These are phyloP conservation scores for Fulmarus glacialis DNA, from an alignment of 2,113 vertebrate species.

Conservation along the genomic window DNA sequence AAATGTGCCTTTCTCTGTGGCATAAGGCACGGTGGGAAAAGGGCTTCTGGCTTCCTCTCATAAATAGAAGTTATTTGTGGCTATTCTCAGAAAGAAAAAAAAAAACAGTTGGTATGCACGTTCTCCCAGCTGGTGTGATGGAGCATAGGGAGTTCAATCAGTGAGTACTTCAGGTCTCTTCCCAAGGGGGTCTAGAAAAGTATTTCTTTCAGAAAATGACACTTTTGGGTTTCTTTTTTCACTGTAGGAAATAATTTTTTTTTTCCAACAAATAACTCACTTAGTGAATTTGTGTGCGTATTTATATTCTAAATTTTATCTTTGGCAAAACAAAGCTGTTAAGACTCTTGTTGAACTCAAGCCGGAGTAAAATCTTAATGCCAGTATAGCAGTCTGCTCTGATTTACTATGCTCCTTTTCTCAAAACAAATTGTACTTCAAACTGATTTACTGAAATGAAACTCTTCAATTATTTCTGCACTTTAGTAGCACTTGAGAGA, in stretches of 20 bases:
- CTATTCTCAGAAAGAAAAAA: background rate
- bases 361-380: background rate
- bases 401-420: background rate
- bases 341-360: background rate
- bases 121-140: background rate
- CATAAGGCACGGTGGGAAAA: background rate
- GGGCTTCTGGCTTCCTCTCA: background rate
- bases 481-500: background rate
- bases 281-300: background rate
- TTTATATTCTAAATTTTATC: background rate
- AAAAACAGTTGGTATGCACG: background rate
- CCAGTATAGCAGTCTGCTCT: background rate
- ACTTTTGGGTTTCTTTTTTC: background rate
- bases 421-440: background rate
- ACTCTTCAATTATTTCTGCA: background rate
- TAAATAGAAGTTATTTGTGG: background rate
- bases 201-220: background rate
- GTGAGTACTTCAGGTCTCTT: background rate
- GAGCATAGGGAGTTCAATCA: background rate
- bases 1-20: background rate
- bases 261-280: background rate
- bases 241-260: background rate
- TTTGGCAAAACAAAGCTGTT: constrained; percentile 19
- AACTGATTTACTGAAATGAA: background rate
- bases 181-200: background rate